Conservation (phyloP, 2,113 vertebrate species). For the Hassar affinis region DNA sequence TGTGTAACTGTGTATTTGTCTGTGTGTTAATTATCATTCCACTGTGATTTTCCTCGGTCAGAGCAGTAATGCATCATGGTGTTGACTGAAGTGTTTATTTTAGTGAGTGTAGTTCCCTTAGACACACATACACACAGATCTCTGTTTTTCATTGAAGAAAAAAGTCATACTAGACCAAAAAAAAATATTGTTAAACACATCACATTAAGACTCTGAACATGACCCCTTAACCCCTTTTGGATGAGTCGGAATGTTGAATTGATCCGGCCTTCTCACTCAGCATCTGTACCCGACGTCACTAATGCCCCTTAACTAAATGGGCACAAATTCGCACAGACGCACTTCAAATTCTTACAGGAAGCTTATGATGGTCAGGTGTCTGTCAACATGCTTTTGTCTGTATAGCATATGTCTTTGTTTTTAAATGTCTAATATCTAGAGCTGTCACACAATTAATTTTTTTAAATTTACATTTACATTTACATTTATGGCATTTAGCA, state of each 20-base stretch:
- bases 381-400: background rate
- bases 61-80: background rate
- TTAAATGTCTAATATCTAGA: too few species aligned
- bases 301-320: background rate
- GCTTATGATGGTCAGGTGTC: background rate
- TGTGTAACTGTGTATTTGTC: background rate
- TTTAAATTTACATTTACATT: too few species aligned
- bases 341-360: background rate
- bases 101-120: background rate
- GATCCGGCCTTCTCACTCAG: too few species aligned
- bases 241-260: too few species aligned
- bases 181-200: background rate
- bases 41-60: background rate
- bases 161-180: background rate
- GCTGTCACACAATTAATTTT: too few species aligned
- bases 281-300: background rate
- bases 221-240: too few species aligned
- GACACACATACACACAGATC: background rate
- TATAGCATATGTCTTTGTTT: background rate
- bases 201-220: background rate
- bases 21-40: constrained; percentile 1
- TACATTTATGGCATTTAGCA: too few species aligned
- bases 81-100: background rate
- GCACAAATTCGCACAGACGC: background rate
- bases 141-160: background rate